phyloP scores from a whole-genome alignment of 92 coral and sea anemone species.

The Bergia sp. region DNA sequence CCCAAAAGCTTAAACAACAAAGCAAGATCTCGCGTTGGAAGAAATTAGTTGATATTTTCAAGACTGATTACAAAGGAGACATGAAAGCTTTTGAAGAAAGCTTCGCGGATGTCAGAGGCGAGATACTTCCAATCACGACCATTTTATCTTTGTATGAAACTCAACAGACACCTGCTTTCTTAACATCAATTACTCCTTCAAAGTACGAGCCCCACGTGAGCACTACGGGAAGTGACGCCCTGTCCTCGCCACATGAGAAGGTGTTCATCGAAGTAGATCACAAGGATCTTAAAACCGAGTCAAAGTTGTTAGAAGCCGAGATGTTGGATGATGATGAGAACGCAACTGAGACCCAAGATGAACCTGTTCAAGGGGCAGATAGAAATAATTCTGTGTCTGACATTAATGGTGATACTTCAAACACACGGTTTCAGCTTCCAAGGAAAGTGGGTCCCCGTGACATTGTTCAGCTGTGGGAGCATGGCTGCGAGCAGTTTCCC shows the following conservation, averaged over 20 bases:
- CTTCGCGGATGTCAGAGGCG: constrained; percentile 91
- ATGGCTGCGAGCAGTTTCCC: constrained; percentile 95
- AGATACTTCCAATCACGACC: constrained; percentile 93
- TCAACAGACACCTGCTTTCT: constrained; percentile 91
- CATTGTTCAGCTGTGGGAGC: constrained; percentile 96
- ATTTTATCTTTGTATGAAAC: constrained; percentile 93
- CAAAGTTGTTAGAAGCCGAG: constrained; percentile 28
- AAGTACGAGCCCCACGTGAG: constrained; percentile 34
- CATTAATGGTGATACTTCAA: constrained; percentile 46
- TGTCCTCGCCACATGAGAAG: neutral
- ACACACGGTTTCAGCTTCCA: constrained; percentile 89
- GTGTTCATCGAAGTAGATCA: neutral
- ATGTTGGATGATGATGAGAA: constrained; percentile 40
- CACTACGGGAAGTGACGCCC: neutral
- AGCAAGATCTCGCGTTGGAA: constrained; percentile 88
- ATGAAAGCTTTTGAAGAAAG: constrained; percentile 82
- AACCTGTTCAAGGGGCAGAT: constrained; percentile 39
- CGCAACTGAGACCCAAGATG: constrained; percentile 36
- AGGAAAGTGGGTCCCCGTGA: constrained; percentile 95
- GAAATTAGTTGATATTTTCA: constrained; percentile 90
- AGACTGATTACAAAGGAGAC: constrained; percentile 84
- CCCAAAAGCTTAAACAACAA: constrained; percentile 89
- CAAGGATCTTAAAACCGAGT: constrained; percentile 20
- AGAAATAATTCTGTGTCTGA: constrained; percentile 47
- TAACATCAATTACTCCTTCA: constrained; percentile 52